A percentile compares a stretch with the other conserved stretches of the same genome.
Evolutionary conservation across 1,140 invertebrate genomes (phyloP).

Genomic region (Cydia fagiglandana): DNA sequence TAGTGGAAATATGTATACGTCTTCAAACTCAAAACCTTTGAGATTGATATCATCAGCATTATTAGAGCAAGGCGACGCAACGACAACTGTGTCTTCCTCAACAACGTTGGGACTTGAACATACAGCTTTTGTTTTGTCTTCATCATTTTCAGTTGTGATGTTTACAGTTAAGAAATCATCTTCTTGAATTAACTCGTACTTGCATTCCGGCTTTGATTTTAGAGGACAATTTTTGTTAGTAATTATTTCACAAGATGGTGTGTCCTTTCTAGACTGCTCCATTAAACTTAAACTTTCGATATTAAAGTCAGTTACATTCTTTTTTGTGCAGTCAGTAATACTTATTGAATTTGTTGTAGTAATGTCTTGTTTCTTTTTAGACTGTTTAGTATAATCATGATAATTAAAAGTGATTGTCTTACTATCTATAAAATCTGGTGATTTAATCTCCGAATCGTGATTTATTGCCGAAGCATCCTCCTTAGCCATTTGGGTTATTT

Average conservation of each 20-base stretch:
- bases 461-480: background rate
- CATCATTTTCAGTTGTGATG: conserved; percentile 14
- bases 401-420: conserved; percentile 1
- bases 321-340: background rate
- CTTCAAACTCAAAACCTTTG: conserved; percentile 57
- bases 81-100: conserved; percentile 14
- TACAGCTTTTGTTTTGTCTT: background rate
- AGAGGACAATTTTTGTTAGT: background rate
- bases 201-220: conserved; percentile 3
- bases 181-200: conserved; percentile 22
- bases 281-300: background rate
- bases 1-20: conserved; percentile 63
- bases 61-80: conserved; percentile 33
- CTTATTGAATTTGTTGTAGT: background rate
- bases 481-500: background rate
- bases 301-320: background rate
- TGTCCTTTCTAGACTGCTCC: background rate
- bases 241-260: background rate
- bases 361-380: background rate
- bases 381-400: background rate
- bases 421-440: conserved; percentile 6
- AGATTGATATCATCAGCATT: conserved; percentile 46
- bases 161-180: conserved; percentile 18
- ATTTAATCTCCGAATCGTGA: background rate
- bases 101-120: background rate